Evolutionary conservation across 2,113 vertebrate genomes (phyloP).

Genomic region (Rhadina sibilatrix): DNA sequence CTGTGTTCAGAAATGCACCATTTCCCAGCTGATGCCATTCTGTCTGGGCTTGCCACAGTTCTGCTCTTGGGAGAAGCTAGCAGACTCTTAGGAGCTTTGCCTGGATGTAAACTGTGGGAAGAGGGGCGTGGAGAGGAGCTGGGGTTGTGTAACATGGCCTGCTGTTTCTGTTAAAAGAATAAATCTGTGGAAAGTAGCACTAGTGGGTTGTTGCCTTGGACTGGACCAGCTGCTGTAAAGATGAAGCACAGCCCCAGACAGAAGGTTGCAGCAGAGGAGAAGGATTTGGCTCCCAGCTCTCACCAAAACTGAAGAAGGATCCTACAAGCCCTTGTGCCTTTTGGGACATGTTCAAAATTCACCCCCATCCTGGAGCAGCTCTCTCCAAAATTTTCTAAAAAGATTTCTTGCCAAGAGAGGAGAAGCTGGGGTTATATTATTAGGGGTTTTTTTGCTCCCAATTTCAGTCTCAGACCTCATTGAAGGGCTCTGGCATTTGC

Average conservation of each 20-base stretch:
- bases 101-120: neutral
- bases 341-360: neutral
- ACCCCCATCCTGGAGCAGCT: neutral
- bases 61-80: neutral
- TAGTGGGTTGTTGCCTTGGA: neutral
- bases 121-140: neutral
- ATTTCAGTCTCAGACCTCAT: constrained; percentile 7
- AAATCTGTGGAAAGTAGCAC: neutral
- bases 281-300: neutral
- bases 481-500: constrained; percentile 57
- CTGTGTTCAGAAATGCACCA: neutral
- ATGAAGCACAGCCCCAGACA: neutral
- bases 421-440: neutral
- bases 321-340: neutral
- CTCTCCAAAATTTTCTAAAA: neutral
- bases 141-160: neutral
- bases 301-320: neutral
- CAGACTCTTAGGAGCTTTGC: neutral
- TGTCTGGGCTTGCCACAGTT: neutral
- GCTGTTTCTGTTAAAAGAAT: neutral
- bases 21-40: neutral
- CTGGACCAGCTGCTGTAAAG: neutral
- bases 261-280: neutral
- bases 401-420: neutral
- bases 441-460: neutral